A percentile compares a stretch with the other conserved stretches of the same genome.
Evolutionary conservation across 2,113 vertebrate species (phyloP).

Genomic region (Gopherus evgoodei): DNA sequence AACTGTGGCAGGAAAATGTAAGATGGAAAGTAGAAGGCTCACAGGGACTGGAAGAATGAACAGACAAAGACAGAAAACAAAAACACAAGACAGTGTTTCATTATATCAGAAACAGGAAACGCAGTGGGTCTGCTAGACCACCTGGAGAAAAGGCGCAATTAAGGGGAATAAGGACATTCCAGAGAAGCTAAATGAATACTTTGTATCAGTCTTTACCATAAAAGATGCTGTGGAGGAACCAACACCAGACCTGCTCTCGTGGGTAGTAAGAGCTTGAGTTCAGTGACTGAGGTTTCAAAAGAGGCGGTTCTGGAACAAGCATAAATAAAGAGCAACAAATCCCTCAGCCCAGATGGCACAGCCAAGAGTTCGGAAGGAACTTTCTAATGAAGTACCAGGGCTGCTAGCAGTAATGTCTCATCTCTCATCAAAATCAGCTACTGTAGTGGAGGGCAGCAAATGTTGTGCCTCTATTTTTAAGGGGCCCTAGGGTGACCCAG

Average conservation of each 20-base stretch:
- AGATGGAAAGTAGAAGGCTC: not conserved
- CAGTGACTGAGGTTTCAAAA: too few species aligned
- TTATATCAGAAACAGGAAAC: fast-evolving
- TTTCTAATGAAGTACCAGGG: too few species aligned
- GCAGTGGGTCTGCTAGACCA: too few species aligned
- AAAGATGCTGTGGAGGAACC: too few species aligned
- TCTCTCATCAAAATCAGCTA: too few species aligned
- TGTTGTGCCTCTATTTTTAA: constrained; percentile 62
- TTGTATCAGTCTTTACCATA: too few species aligned
- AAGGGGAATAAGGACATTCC: too few species aligned
- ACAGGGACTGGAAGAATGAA: not conserved
- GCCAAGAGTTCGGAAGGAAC: constrained; percentile 22
- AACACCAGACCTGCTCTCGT: too few species aligned
- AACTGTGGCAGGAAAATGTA: not conserved
- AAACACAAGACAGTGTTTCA: not conserved
- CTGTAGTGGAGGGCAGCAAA: constrained; percentile 53
- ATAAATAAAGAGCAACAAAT: constrained; percentile 21
- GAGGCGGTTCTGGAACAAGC: fast-evolving
- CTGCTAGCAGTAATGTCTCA: too few species aligned
- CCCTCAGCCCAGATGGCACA: not conserved
- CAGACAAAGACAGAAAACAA: fast-evolving
- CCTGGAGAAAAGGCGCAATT: too few species aligned
- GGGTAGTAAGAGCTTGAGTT: too few species aligned
- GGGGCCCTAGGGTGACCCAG: constrained; percentile 62
- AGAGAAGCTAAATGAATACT: too few species aligned